These are phyloP conservation scores for Pygmarrhopalites habei DNA, from an alignment of 1,140 invertebrate species.

Conservation along the genomic window DNA sequence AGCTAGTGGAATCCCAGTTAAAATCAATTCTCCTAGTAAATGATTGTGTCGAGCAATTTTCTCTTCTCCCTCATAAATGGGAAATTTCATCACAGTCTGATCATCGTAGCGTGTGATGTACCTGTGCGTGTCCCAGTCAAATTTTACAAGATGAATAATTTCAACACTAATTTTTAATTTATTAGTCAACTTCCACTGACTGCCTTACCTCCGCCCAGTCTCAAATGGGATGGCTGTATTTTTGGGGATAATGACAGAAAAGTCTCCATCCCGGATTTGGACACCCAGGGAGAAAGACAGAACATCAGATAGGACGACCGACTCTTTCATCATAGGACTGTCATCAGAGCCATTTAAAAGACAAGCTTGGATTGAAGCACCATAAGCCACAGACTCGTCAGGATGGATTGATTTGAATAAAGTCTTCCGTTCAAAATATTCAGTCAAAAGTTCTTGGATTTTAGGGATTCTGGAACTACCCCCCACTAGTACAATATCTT, in stretches of 20 bases:
- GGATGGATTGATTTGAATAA: conserved; percentile 44
- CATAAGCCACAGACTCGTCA: conserved; percentile 54
- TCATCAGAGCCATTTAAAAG: no score
- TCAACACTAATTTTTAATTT: no score
- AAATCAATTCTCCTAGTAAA: conserved; percentile 65
- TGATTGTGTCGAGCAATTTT: conserved; percentile 73
- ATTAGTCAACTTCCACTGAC: no score
- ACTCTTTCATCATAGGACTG: no score
- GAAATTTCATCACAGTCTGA: conserved; percentile 65
- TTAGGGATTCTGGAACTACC: conserved; percentile 18
- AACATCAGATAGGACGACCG: conserved; percentile 42
- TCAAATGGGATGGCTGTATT: conserved; percentile 54
- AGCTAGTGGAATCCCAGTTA: conserved; percentile 68
- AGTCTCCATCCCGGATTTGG: conserved; percentile 51
- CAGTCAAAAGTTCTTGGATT: conserved; percentile 11
- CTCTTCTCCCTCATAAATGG: conserved; percentile 70
- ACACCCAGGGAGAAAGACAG: conserved; percentile 51
- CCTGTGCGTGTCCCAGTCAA: no score
- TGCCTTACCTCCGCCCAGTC: conserved; percentile 47
- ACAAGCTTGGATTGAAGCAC: conserved; percentile 50
- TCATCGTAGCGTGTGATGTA: conserved; percentile 53
- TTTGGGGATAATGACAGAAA: conserved; percentile 52
- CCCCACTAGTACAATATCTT: conserved; percentile 28
- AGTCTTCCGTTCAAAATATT: conserved; percentile 12
- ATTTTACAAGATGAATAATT: no score